Conservation (phyloP, 2,888 invertebrate species). For the Nudaria mundana region DNA sequence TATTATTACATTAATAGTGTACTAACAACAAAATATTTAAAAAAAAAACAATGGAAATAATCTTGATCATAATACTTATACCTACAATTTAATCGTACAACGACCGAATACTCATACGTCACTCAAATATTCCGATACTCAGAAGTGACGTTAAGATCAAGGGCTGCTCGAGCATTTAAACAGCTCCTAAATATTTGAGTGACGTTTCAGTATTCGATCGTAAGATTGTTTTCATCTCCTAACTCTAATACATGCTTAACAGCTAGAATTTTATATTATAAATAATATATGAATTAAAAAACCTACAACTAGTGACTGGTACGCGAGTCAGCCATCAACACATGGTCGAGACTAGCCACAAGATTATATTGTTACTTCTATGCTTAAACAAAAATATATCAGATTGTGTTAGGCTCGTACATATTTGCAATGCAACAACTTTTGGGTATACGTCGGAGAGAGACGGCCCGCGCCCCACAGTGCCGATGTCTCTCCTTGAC, state of each 20-base stretch:
- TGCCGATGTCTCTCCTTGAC: too few species aligned
- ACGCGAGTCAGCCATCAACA: conserved; percentile 65
- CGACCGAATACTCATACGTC: too few species aligned
- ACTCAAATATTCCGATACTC: too few species aligned
- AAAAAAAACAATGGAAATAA: conserved; percentile 79
- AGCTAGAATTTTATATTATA: conserved; percentile 62
- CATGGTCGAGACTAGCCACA: too few species aligned
- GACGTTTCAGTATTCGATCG: too few species aligned
- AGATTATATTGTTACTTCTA: too few species aligned
- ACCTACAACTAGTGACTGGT: conserved; percentile 71
- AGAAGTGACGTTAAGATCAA: too few species aligned
- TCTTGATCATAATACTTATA: conserved; percentile 78
- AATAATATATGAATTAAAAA: conserved; percentile 65
- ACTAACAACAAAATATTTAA: conserved; percentile 62
- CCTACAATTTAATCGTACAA: conserved; percentile 73
- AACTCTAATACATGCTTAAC: conserved; percentile 61
- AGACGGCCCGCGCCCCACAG: conserved; percentile 8
- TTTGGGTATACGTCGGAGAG: conserved; percentile 13
- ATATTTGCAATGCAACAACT: too few species aligned
- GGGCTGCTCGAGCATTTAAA: too few species aligned
- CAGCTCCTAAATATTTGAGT: too few species aligned
- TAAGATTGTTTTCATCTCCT: conserved; percentile 71
- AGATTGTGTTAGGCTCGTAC: too few species aligned
- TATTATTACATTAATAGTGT: conserved; percentile 48
- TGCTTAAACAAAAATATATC: too few species aligned